These are phyloP conservation scores for Xylocopa sonorina DNA, from an alignment of 1,140 invertebrate genomes.

Conservation along the genomic window DNA sequence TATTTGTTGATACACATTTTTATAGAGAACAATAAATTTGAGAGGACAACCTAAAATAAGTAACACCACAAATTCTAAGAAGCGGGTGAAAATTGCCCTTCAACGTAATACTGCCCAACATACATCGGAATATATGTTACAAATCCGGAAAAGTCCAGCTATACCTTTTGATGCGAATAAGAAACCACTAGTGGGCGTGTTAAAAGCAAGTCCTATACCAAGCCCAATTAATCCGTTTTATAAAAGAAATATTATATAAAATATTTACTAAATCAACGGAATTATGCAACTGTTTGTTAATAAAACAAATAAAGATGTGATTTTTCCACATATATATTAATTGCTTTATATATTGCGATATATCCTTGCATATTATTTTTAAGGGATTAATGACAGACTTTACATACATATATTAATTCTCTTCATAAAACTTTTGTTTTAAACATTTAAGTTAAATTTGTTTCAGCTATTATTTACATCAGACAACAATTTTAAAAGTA, in stretches of 20 bases:
- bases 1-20: background rate
- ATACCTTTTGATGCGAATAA: constrained; percentile 88
- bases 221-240: constrained; percentile 91
- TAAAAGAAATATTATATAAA: constrained; percentile 74
- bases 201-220: constrained; percentile 86
- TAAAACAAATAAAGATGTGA: constrained; percentile 40
- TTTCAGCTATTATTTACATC: no score
- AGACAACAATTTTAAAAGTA: no score
- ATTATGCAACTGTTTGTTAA: constrained; percentile 23
- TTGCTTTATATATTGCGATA: background rate
- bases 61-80: constrained; percentile 67
- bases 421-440: no score
- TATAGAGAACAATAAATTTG: constrained; percentile 6
- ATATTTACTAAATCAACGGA: constrained; percentile 25
- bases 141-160: constrained; percentile 86
- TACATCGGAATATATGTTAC: constrained; percentile 86
- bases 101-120: constrained; percentile 86
- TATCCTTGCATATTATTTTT: background rate
- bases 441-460: no score
- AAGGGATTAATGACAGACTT: background rate
- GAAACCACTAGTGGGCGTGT: constrained; percentile 85
- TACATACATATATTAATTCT: background rate
- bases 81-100: constrained; percentile 85
- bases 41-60: constrained; percentile 26
- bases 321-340: constrained; percentile 1